These are phyloP conservation scores for Papilio xuthus DNA, from an alignment of 1,140 invertebrate genomes.

Conservation along the genomic window DNA sequence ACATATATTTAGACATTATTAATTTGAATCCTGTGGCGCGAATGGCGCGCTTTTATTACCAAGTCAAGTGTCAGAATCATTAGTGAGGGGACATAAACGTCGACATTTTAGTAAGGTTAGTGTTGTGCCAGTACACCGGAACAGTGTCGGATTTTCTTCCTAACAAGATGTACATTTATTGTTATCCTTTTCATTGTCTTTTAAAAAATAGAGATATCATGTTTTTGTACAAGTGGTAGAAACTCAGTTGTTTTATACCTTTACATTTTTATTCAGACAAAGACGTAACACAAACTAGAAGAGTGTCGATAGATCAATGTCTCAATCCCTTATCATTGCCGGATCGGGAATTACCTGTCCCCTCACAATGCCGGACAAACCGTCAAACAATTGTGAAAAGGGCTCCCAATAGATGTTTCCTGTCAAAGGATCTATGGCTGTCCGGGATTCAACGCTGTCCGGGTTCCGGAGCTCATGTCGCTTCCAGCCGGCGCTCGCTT, in stretches of 20 bases:
- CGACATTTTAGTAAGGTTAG: too few species aligned
- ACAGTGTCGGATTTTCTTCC: too few species aligned
- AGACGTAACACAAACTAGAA: background rate
- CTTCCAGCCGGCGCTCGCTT: background rate
- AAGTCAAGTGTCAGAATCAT: too few species aligned
- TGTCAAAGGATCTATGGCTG: slow-evolving; percentile 10
- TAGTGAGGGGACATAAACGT: too few species aligned
- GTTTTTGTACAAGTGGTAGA: too few species aligned
- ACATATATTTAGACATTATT: too few species aligned
- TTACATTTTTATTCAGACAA: slow-evolving; percentile 1
- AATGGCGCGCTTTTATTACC: too few species aligned
- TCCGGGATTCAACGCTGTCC: background rate
- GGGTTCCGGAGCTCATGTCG: slow-evolving; percentile 1
- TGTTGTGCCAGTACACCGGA: too few species aligned
- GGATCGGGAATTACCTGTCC: slow-evolving; percentile 21
- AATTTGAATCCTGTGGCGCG: too few species aligned
- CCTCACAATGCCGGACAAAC: slow-evolving; percentile 19
- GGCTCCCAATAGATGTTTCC: slow-evolving; percentile 32
- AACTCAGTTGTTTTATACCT: background rate
- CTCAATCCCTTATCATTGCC: slow-evolving; percentile 19
- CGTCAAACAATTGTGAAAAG: slow-evolving; percentile 32
- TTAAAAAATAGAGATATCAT: too few species aligned
- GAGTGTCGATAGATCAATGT: slow-evolving; percentile 15
- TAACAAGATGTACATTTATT: too few species aligned
- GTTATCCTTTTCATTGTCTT: too few species aligned